A percentile compares a stretch with the other conserved stretches of the same genome.
These are phyloP conservation scores for Tragelaphus scriptus DNA, from an alignment of 2,113 vertebrate species.

Conservation along the genomic window DNA sequence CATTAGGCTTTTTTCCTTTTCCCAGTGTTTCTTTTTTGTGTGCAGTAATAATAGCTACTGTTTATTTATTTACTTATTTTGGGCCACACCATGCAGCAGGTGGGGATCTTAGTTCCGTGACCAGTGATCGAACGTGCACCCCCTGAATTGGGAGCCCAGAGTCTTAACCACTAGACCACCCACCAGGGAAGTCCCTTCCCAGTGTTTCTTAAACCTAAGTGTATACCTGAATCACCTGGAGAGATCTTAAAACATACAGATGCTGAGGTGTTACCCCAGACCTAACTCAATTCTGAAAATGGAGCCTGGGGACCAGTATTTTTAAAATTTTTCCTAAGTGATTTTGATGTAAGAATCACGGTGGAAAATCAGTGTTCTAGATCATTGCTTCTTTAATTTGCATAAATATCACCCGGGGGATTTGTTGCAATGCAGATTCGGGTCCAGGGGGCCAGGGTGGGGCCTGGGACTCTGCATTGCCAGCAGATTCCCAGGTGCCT, in stretches of 20 bases:
- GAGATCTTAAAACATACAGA: neutral
- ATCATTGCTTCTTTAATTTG: slow-evolving; percentile 13
- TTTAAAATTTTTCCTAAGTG: neutral
- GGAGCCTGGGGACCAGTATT: neutral
- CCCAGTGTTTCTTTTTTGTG: neutral
- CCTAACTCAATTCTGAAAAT: neutral
- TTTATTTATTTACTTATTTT: neutral
- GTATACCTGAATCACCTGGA: neutral
- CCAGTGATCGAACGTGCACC: neutral
- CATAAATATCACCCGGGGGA: slow-evolving; percentile 10
- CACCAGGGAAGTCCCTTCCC: neutral
- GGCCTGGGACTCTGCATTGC: neutral
- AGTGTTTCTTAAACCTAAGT: neutral
- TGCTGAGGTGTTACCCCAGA: neutral
- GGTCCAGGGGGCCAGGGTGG: neutral
- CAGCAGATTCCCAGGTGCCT: fast-evolving
- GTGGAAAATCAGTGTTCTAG: neutral
- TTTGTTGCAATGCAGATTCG: neutral
- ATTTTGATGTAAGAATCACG: neutral
- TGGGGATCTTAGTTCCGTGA: neutral
- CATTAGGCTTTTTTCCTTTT: neutral
- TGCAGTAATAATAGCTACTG: neutral
- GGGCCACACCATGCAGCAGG: neutral
- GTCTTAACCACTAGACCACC: neutral
- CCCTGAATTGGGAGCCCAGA: neutral